phyloP scores from a whole-genome alignment of 2,113 vertebrate genomes.

The Triplophysa tibetana region DNA sequence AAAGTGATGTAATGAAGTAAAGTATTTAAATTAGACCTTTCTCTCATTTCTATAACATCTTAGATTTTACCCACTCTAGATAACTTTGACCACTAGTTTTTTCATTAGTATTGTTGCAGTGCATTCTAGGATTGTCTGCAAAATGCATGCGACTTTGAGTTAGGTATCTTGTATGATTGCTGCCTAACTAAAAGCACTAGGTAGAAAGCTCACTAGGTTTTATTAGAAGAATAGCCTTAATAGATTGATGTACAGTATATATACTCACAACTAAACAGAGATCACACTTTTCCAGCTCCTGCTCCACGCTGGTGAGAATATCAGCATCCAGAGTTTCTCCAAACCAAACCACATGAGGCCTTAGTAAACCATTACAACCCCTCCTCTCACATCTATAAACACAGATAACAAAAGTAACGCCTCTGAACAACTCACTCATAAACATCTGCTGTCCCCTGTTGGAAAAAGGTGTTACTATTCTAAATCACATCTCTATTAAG shows the following conservation, averaged over 20 bases:
- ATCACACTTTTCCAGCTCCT: conserved; percentile 87
- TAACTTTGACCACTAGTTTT: no score
- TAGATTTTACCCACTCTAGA: no score
- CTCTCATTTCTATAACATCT: no score
- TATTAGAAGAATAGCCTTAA: neutral
- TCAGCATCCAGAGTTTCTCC: conserved; percentile 88
- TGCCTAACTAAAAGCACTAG: neutral
- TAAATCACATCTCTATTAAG: neutral
- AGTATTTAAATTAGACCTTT: no score
- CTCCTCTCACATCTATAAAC: conserved; percentile 81
- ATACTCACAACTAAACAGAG: conserved; percentile 89
- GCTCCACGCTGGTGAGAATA: conserved; percentile 79
- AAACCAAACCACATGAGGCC: conserved; percentile 96
- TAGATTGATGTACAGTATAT: conserved; percentile 18
- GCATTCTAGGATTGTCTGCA: no score
- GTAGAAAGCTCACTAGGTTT: neutral
- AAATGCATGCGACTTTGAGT: no score
- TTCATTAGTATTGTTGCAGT: no score
- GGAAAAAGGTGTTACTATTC: conserved; percentile 28
- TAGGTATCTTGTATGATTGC: no score
- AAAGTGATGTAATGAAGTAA: no score
- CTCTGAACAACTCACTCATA: conserved; percentile 28
- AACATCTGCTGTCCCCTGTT: conserved; percentile 49
- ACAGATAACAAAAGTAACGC: conserved; percentile 2
- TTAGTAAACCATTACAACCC: conserved; percentile 82